These are phyloP conservation scores for Crocodylus rhombifer DNA, from an alignment of 2,797 vertebrate genomes.

Conservation along the genomic window DNA sequence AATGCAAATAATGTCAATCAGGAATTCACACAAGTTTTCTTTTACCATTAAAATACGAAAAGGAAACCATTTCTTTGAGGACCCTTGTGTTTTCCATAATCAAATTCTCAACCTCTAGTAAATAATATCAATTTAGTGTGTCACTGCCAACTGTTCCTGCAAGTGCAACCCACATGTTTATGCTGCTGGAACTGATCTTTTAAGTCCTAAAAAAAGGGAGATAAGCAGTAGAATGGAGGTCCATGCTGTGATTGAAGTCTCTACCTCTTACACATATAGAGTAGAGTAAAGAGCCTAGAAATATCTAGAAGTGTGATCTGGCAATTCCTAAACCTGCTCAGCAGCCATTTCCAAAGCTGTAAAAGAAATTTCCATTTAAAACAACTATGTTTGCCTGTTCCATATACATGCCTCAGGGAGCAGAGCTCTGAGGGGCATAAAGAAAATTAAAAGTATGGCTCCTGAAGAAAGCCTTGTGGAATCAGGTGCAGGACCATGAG, in stretches of 20 bases:
- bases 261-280: background rate
- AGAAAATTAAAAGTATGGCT: background rate
- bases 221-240: background rate
- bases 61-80: slow-evolving; percentile 11
- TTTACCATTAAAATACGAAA: background rate
- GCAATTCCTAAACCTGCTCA: background rate
- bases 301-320: background rate
- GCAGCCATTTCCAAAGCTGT: background rate
- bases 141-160: no score
- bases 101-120: no score
- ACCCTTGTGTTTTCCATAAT: background rate
- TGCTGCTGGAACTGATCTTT: accelerated
- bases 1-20: background rate
- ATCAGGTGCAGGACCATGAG: background rate
- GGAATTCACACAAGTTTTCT: background rate
- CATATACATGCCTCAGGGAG: no score
- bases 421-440: background rate
- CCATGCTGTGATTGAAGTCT: background rate
- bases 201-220: background rate
- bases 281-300: background rate
- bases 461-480: background rate
- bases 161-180: background rate
- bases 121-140: no score
- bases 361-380: background rate
- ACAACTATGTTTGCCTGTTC: background rate